These are phyloP conservation scores for Cololabis saira DNA, from an alignment of 2,113 vertebrate genomes.

Conservation along the genomic window DNA sequence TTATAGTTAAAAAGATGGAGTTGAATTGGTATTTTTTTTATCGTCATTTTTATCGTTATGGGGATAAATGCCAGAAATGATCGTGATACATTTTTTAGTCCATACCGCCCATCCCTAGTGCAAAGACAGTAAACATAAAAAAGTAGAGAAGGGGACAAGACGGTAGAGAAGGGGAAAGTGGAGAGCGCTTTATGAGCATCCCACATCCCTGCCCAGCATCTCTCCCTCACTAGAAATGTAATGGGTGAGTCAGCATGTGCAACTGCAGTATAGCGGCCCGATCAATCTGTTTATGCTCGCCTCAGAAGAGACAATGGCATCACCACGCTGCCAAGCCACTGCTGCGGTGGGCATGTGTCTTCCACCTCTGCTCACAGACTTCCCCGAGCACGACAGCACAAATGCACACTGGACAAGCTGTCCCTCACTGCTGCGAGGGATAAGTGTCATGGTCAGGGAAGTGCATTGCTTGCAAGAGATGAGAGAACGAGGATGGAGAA, in stretches of 20 bases:
- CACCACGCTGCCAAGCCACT: conserved; percentile 12
- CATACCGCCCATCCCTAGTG: no score
- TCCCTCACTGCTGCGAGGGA: conserved; percentile 40
- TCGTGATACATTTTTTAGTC: no score
- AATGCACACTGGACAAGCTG: conserved; percentile 11
- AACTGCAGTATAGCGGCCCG: conserved; percentile 53
- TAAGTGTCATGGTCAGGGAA: conserved; percentile 39
- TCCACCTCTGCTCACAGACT: conserved; percentile 27
- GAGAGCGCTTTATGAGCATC: conserved; percentile 31
- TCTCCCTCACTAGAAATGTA: conserved; percentile 49
- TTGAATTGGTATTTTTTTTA: no score
- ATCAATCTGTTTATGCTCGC: conserved; percentile 63
- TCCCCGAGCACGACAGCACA: conserved; percentile 1
- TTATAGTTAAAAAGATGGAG: no score
- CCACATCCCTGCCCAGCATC: conserved; percentile 20
- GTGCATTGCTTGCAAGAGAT: conserved; percentile 29
- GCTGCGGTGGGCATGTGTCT: conserved; percentile 24
- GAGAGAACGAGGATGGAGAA: background rate
- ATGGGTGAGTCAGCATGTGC: conserved; percentile 77
- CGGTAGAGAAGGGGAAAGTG: conserved; percentile 13
- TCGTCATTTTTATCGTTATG: no score
- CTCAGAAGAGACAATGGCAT: conserved; percentile 46
- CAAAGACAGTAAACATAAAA: background rate
- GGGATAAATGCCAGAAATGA: no score
- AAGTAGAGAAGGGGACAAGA: background rate